Base-by-base conservation (phyloP, 2,797 vertebrate genomes). In the Liparis tanakae region DNA sequence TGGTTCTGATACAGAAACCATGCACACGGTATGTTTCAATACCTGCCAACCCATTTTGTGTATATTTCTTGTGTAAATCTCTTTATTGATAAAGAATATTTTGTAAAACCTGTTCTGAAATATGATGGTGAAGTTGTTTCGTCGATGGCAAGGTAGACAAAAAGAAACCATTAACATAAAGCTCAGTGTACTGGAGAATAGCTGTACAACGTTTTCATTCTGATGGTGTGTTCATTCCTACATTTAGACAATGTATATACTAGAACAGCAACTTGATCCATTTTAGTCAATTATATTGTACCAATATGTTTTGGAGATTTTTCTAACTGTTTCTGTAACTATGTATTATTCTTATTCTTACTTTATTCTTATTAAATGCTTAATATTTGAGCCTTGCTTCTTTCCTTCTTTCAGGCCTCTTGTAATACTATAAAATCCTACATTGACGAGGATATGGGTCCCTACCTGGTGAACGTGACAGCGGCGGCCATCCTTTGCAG, bases 391-490 rank as follows among this genome's bases (percentile, higher is more conserved):
- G 22, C 37, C 13, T 25, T 66, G 7, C 65, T 46, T 67, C 44
- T 59, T 20, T 53, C 13, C 30, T 67, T 3, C 36, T 53, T 58
- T 76, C 83, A 99, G 97, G 92, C 91, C 48, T 84, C 91, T 2
- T 99, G 97, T 78, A 82, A 93, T 3, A 88, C 82, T 3, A 62
- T 98, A 71, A 96, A 95, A 77, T 86, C 86, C 44, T 98, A 96
- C 5, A 72, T 98, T 41, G 96, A 97, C 2, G 67, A 85, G 10
- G 93, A 84, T 0, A 85, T 99, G 81, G 97, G 97, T 3, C 92
- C 80, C 4, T 98, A 98, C 82, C 63, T 98, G 5, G 87, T 99
- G 63, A 99, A 99, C 0, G 95, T 99, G 66, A 99, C 96, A 0
- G 82, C 92, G 14, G 95, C 95, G 0, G 93, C 95, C 0, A n/a